These are phyloP conservation scores for Sorex maritimensis DNA, from an alignment of 2,797 vertebrate species.

Conservation along the genomic window DNA sequence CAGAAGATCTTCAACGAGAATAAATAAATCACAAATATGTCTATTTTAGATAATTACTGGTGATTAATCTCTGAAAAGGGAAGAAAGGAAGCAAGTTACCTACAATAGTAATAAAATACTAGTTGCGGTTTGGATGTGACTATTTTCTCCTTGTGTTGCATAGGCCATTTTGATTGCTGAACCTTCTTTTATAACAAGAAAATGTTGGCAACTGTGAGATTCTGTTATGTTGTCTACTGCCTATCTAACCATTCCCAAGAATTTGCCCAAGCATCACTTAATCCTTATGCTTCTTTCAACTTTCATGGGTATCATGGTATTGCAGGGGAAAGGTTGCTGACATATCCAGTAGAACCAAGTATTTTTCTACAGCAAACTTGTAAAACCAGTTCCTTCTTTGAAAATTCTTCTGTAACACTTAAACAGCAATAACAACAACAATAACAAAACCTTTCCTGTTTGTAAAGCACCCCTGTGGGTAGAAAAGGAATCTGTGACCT, in stretches of 20 bases:
- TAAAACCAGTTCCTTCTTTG: constrained; percentile 61
- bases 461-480: constrained; percentile 55
- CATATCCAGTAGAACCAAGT: not conserved
- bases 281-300: not conserved
- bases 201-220: not conserved
- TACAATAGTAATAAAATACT: not conserved
- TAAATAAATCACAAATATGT: constrained; percentile 53
- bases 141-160: not conserved
- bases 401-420: constrained; percentile 58
- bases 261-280: not conserved
- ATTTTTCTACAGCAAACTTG: constrained; percentile 16
- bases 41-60: constrained; percentile 65
- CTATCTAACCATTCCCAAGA: not conserved
- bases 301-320: not conserved
- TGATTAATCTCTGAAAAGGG: constrained; percentile 59
- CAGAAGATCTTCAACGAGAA: constrained; percentile 47
- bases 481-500: not conserved
- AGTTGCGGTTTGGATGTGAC: not conserved
- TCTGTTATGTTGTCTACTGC: not conserved
- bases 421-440: no score
- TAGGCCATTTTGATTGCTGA: not conserved
- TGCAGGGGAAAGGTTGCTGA: not conserved
- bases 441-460: constrained; percentile 19
- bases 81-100: no score
- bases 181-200: not conserved